Evolutionary conservation across 2,888 invertebrate species (phyloP), one percentile per base, ranked within the genome.

Genomic region (Hyppa rectilinea): DNA sequence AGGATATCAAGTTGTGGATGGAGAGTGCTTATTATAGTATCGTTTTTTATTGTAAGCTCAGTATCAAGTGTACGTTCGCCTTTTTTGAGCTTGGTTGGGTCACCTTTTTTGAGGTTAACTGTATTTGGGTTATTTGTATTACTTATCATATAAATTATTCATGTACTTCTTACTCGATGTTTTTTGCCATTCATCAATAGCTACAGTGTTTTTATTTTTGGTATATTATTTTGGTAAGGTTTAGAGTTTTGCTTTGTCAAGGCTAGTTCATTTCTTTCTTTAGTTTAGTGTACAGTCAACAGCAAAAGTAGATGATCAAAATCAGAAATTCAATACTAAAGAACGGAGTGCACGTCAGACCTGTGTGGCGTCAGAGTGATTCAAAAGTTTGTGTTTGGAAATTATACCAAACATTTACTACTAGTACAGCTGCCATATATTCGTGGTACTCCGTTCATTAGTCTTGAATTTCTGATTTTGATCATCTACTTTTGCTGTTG

Each of bases 21-120:
- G 66, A 59, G 64, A 78, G 81, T 80, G 78, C 60, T 72, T 79
- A 81, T 81, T 78, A 80, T 66, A 62, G 67, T 78, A 64, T 68
- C 53, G 40, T 45, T 78, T 78, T 75, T 78, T 81, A 72, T 67
- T 71, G 64, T 65, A 14, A 61, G 23, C 38, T 36, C 49, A 59
- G 63, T 67, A 47, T 79, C 82, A 53, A 78, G 56, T 81, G 72
- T 64, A 43, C 66, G 38, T 72, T 79, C 50, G 52, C 45, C 53
- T 78, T 66, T 53, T 75, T 61, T 61, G 17, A 55, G 62, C 49
- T 74, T 62, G 23, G 43, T 78, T 43, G 31, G 50, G 29, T 55
- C 78, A 70, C 29, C 34, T 43, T 73, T 56, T 47, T 69, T 58
- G 40, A 40, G 52, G 58, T 55, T 47, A 23, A 74, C 36, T 34